Evolutionary conservation across 1,140 invertebrate genomes (phyloP), one percentile per base, ranked within the genome.

Genomic region (Galendromus occidentalis): DNA sequence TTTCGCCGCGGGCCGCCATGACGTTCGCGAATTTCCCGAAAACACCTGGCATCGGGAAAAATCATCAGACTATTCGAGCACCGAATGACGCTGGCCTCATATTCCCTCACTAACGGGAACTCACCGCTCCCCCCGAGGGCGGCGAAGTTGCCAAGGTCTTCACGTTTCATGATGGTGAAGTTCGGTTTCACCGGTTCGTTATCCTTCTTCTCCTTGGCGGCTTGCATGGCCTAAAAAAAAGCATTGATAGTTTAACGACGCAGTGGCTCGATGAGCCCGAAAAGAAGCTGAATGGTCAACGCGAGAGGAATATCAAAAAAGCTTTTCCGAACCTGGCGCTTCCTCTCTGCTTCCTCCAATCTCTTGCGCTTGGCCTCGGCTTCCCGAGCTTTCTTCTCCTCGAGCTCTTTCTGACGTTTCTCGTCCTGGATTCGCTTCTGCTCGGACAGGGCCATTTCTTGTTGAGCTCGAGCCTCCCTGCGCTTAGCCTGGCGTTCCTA

Each of bases 281-380:
- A n/a, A n/a, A n/a, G n/a, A n/a, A n/a, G n/a, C n/a, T n/a, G n/a
- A n/a, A n/a, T n/a, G n/a, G n/a, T n/a, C n/a, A n/a, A n/a, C n/a
- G n/a, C n/a, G n/a, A n/a, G n/a, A n/a, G n/a, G n/a, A n/a, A n/a
- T n/a, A n/a, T n/a, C n/a, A n/a, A n/a, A n/a, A n/a, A n/a, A n/a
- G n/a, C n/a, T 39, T 59, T 14, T 14, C 2, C 51, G 2, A 68
- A 85, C 84, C 77, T 92, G 88, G 71, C 88, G 84, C 76, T 92
- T 93, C 82, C 88, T 90, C 78, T 94, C 89, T 68, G 88, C 89
- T 76, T 93, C 91, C 77, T 92, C 88, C 67, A 95, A 80, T 71
- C 91, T 86, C 76, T 86, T 83, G 76, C 88, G 85, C 81, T 94
- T 93, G 78, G 91, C 90, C 75, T 94, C 90, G 70, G 71, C 69